phyloP scores from a whole-genome alignment of 2,797 vertebrate species.

The Sebastes matsubarae region DNA sequence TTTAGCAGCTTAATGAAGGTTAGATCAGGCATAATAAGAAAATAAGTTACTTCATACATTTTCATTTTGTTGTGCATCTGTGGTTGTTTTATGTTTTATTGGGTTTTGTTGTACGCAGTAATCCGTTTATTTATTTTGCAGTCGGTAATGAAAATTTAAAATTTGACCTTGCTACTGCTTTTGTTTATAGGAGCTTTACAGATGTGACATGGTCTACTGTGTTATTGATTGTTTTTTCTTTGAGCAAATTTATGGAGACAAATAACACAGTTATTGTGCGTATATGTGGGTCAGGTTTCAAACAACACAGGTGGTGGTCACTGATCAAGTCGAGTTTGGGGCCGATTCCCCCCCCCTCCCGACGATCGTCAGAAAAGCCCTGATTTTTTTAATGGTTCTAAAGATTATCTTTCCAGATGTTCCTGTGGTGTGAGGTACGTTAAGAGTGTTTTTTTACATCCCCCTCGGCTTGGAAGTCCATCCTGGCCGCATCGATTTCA shows the following conservation, averaged over 20 bases:
- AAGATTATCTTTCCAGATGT: too few relatives aligned
- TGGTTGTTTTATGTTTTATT: conserved; percentile 19
- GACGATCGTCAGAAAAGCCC: too few relatives aligned
- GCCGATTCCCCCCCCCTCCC: too few relatives aligned
- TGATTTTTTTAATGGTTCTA: too few relatives aligned
- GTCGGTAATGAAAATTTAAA: conserved; percentile 15
- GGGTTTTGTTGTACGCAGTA: not conserved
- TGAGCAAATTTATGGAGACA: conserved; percentile 4
- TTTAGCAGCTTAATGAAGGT: conserved; percentile 22
- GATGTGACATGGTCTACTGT: not conserved
- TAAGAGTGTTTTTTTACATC: too few relatives aligned
- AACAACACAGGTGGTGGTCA: not conserved
- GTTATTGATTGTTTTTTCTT: conserved; percentile 24
- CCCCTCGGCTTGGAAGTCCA: too few relatives aligned
- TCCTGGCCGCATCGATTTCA: too few relatives aligned
- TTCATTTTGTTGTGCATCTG: conserved; percentile 23
- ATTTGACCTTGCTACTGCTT: conserved; percentile 23
- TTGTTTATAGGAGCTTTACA: not conserved
- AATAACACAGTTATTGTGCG: not conserved
- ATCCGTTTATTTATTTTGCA: conserved; percentile 25
- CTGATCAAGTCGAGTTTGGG: too few relatives aligned
- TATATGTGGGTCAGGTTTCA: not conserved
- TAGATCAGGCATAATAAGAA: conserved; percentile 29
- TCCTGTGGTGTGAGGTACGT: too few relatives aligned
- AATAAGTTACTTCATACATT: conserved; percentile 27